Evolutionary conservation across 2,797 vertebrate species (phyloP), one percentile per base, ranked within the genome.

Genomic region (Sebastes dallii): DNA sequence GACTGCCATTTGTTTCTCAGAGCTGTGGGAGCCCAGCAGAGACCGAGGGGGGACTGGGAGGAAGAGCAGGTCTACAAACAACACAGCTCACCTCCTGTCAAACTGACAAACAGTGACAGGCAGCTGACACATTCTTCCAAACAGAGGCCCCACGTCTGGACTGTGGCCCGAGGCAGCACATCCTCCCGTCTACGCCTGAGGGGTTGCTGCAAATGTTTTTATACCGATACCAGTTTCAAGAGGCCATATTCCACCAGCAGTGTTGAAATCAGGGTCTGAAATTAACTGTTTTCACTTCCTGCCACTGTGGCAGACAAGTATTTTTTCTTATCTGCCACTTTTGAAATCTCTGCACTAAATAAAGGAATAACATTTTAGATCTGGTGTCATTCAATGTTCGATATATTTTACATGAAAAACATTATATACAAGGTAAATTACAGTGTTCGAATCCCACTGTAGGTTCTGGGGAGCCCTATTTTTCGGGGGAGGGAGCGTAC

Each of bases 111-210:
- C 86, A 92, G 68, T 93, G 91, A 89, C 93, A 78, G 78, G 65
- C 79, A 50, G 67, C 77, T 87, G 92, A 86, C 75, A 95, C 89
- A 95, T 95, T 95, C 93, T 81, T 90, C 56, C 36, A 70, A 24
- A 66, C 66, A 18, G 65, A 56, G 52, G 29, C 24, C 61, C 18
- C 16, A 1, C 2, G 55, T 76, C 71, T 66, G 75, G 29, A 67
- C 72, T 3, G 55, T n/a, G 52, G 68, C 56, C 69, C 56, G 22
- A 73, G 62, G 29, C 20, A 6, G 66, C 65, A 58, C 64, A 55
- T 85, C 76, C 52, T 71, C 74, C 52, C 11, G 52, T 24, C 68
- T 24, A 4, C 1, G 0, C 58, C 52, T 4, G 0, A 68, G 54
- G n/a, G 20, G 20, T 7, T 58, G n/a, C 74, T 70, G 46, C 39